Evolutionary conservation across 2,888 invertebrate species (phyloP), one percentile per base, ranked within the genome.

Genomic region (Willowsia nigromaculata): DNA sequence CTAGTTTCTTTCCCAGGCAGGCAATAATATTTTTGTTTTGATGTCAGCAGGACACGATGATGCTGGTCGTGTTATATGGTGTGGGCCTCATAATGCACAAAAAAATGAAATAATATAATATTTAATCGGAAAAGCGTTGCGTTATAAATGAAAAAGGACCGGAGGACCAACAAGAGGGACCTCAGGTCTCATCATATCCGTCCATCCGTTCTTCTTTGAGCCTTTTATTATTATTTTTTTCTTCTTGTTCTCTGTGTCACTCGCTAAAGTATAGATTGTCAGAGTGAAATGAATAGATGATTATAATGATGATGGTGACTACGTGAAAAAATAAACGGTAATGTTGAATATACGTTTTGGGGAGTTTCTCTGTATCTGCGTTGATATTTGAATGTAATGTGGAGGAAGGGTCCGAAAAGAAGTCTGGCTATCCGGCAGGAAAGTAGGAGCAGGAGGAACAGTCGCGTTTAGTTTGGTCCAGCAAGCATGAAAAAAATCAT

Each of bases 21-120:
- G 22, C 11, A 27, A 27, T 13, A 4, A 27, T 62, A 11, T 37
- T 59, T 22, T 80, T 40, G 9, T 40, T 33, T 37, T 47, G 65
- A 27, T 78, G 78, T 78, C 78, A 78, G 78, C 62, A 59, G 81
- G 59, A 56, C 62, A 62, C 4, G 13, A 37, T 62, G 0, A 30
- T 59, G 25, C 9, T n/a, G n/a, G n/a, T n/a, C n/a, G n/a, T n/a
- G n/a, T n/a, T n/a, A n/a, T n/a, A n/a, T 30, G n/a, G 6, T 68
- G 18, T 37, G 15, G 65, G 65, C 65, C 65, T 27, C 37, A 68
- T n/a, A 33, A n/a, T 18, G 9, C 33, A 62, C 4, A 27, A n/a
- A 30, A 37, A 37, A 18, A 68, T 30, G 15, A 3, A 62, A 62
- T 6, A 30, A 43, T 43, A 71, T 22, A 47, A 25, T 47, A 47